Conservation (phyloP, 2,113 vertebrate genomes). For the human region DNA sequence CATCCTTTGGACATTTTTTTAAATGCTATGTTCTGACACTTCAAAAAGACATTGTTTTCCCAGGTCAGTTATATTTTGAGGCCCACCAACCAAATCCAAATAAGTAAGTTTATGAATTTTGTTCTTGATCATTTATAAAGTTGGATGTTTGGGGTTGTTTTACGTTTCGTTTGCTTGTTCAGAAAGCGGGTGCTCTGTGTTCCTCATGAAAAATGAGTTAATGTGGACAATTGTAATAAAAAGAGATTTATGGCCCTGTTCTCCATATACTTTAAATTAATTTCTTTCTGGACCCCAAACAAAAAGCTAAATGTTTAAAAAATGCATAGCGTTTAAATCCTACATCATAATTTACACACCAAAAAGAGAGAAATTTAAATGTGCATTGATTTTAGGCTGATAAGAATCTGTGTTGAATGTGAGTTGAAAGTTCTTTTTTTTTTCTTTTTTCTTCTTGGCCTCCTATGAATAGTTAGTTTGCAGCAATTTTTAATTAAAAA, state of each 20-base stretch:
- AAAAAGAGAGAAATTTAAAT: constrained; percentile 66
- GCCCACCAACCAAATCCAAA: constrained; percentile 62
- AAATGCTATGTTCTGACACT: constrained; percentile 44
- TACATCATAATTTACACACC: constrained; percentile 62
- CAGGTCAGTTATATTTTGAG: constrained; percentile 65
- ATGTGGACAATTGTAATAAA: constrained; percentile 57
- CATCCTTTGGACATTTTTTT: neutral
- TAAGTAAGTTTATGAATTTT: constrained; percentile 15
- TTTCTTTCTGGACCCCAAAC: constrained; percentile 58
- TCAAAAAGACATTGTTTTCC: constrained; percentile 73
- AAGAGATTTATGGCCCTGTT: constrained; percentile 68
- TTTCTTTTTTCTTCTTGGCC: constrained; percentile 40
- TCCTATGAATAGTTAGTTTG: constrained; percentile 84
- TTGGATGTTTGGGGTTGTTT: constrained; percentile 24
- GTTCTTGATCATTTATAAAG: constrained; percentile 36
- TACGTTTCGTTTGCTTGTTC: constrained; percentile 60
- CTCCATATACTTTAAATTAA: constrained; percentile 68
- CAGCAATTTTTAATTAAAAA: constrained; percentile 88
- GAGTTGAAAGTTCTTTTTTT: constrained; percentile 72
- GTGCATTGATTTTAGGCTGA: constrained; percentile 70
- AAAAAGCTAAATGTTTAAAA: constrained; percentile 58
- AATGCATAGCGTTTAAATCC: constrained; percentile 40
- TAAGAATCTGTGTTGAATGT: constrained; percentile 77
- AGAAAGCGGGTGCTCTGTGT: constrained; percentile 50
- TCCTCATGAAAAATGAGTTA: constrained; percentile 69